phyloP scores from a whole-genome alignment of 2,113 vertebrate genomes.

The Helogale parvula region DNA sequence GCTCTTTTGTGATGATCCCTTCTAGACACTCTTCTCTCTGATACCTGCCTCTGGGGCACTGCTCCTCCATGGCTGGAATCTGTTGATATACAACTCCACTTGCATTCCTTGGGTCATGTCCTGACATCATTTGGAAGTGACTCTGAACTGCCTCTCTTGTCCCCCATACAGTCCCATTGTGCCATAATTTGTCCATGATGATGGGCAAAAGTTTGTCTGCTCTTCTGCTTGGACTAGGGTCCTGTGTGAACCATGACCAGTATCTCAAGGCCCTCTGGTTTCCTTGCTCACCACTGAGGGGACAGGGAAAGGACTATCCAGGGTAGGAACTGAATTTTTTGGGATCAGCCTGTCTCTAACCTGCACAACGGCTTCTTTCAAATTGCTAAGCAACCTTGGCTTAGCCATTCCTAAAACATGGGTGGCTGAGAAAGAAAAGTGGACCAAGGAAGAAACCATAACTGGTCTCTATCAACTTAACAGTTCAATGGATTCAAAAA shows the following conservation, averaged over 20 bases:
- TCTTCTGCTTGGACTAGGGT: not conserved
- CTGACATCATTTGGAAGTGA: not conserved
- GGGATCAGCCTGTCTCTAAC: not conserved
- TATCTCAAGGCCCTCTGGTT: not conserved
- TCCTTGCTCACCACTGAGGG: not conserved
- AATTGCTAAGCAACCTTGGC: not conserved
- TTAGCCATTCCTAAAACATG: not conserved
- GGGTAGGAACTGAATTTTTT: not conserved
- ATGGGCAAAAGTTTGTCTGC: not conserved
- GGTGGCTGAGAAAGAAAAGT: not conserved
- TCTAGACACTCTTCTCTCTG: not conserved
- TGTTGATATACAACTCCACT: not conserved
- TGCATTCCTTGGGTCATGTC: not conserved
- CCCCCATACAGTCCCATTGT: not conserved
- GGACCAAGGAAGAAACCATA: not conserved
- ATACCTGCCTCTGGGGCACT: not conserved
- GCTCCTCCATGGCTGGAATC: not conserved
- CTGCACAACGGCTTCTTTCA: not conserved
- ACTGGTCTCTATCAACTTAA: not conserved
- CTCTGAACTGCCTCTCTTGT: not conserved
- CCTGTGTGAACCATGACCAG: not conserved
- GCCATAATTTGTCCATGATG: not conserved
- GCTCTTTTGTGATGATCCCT: not conserved
- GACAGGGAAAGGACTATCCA: not conserved
- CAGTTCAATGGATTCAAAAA: not conserved